Conservation (phyloP, 2,797 vertebrate genomes). For the Phaenicophaeus curvirostris region DNA sequence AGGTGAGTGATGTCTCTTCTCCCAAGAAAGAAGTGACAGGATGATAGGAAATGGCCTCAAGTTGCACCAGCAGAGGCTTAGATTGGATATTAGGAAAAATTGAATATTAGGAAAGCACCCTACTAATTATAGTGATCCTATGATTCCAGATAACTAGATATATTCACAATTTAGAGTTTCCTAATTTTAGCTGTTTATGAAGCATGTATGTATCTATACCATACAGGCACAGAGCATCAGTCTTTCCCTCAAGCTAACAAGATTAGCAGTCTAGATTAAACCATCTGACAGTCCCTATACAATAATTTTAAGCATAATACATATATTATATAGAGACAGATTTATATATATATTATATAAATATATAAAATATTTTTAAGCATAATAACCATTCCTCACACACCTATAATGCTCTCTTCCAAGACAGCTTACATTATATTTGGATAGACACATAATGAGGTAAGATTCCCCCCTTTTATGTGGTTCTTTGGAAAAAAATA, state of each 20-base stretch:
- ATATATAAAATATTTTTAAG: not conserved
- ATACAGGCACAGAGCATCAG: not conserved
- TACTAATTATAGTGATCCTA: conserved; percentile 37
- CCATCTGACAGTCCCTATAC: no score
- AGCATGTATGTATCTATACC: not conserved
- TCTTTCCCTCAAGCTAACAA: not conserved
- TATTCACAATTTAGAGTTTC: not conserved
- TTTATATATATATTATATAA: no score
- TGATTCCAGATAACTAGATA: conserved; percentile 54
- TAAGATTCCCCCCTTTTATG: not conserved
- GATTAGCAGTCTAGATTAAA: not conserved
- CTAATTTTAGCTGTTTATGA: conserved; percentile 48
- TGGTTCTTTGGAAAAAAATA: conserved; percentile 25
- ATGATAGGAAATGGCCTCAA: no score
- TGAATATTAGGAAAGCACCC: not conserved
- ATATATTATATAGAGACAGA: no score
- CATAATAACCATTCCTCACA: not conserved
- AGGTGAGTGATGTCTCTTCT: no score
- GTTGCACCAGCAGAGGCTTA: no score
- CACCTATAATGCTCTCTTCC: not conserved
- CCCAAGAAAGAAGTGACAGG: no score
- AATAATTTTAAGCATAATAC: not conserved
- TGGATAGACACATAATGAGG: not conserved
- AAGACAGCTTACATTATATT: not conserved
- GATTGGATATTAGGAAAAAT: no score